phyloP scores from a whole-genome alignment of 2,888 invertebrate species.

The Oscheius sp. region DNA sequence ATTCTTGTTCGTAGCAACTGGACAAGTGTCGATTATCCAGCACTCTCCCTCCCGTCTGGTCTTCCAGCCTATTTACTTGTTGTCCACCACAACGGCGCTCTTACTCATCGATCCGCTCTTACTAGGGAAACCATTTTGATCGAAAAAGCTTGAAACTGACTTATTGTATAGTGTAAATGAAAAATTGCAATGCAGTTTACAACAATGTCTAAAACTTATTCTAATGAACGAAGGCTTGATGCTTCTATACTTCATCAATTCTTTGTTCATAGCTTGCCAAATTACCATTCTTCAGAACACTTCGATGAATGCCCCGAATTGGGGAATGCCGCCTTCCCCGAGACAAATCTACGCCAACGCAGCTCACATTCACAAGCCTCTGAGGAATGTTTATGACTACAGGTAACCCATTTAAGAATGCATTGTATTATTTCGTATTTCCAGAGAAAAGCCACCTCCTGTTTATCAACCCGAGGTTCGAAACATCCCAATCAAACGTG shows the following conservation, averaged over 20 bases:
- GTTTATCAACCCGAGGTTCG: constrained; percentile 26
- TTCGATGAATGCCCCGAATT: constrained; percentile 36
- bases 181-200: not conserved
- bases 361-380: constrained; percentile 33
- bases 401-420: constrained; percentile 11
- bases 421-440: not conserved
- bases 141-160: not conserved
- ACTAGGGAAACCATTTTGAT: no score
- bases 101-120: not conserved
- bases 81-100: constrained; percentile 9
- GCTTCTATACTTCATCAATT: no score
- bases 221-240: no score
- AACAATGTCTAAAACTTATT: no score
- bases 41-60: constrained; percentile 12
- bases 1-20: not conserved
- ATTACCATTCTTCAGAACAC: constrained; percentile 11
- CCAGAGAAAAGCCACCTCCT: not conserved
- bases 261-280: not conserved
- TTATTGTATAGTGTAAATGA: not conserved
- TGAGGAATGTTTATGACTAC: constrained; percentile 27
- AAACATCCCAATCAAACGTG: constrained; percentile 32
- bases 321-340: constrained; percentile 30
- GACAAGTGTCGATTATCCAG: constrained; percentile 9
- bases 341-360: constrained; percentile 33
- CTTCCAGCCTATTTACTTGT: constrained; percentile 22